Evolutionary conservation across 35 echinoderm and acorn worm species (phyloP).

Genomic region (Apostichopus parvimensis): DNA sequence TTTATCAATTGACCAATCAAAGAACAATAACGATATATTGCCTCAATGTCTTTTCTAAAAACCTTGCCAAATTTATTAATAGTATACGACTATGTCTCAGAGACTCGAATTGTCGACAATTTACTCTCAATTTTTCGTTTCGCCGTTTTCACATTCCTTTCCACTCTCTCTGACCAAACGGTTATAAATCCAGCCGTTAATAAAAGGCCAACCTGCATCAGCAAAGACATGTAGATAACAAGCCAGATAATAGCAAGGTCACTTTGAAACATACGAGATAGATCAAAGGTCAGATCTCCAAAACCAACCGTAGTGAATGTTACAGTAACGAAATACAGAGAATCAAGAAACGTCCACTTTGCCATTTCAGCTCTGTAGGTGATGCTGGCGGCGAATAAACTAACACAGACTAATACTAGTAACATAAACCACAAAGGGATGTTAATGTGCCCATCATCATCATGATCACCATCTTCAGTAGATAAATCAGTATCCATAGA

Average conservation of each 20-base stretch:
- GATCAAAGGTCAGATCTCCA: slow-evolving; percentile 5
- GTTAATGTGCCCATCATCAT: too few species aligned
- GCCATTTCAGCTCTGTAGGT: not conserved
- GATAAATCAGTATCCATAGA: not conserved
- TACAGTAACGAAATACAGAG: slow-evolving; percentile 18
- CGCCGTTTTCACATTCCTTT: not conserved
- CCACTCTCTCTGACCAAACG: slow-evolving; percentile 6
- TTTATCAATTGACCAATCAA: too few species aligned
- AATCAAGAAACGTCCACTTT: slow-evolving; percentile 43
- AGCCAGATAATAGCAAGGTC: not conserved
- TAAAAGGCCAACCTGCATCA: slow-evolving; percentile 36
- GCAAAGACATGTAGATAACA: not conserved
- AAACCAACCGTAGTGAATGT: slow-evolving; percentile 50
- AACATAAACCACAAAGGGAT: slow-evolving; percentile 33
- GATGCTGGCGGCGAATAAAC: not conserved
- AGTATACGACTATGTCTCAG: not conserved
- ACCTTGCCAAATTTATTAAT: too few species aligned
- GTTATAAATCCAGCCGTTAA: slow-evolving; percentile 38
- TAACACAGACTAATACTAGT: not conserved
- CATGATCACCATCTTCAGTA: not conserved
- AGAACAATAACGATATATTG: too few species aligned
- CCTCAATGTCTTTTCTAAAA: too few species aligned
- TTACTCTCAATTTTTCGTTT: not conserved
- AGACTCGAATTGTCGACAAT: not conserved
- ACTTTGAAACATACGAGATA: not conserved